phyloP scores from a whole-genome alignment of 1,140 invertebrate genomes.

The Zaprionus camerounensis region DNA sequence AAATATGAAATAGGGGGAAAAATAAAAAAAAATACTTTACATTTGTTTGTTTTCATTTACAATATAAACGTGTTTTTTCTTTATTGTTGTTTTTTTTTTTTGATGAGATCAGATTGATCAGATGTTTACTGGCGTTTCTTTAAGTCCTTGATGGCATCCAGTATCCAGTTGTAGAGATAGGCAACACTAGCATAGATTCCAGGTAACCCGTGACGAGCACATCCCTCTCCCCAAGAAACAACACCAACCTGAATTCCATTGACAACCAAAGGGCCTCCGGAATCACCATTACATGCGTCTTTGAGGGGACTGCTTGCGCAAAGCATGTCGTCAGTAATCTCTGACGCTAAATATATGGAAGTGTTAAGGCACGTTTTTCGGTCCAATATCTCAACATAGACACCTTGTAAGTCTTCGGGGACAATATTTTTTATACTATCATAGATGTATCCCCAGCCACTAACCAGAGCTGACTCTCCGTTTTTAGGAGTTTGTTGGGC shows the following conservation, averaged over 20 bases:
- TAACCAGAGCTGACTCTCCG: background rate
- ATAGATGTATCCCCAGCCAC: background rate
- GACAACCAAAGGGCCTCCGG: background rate
- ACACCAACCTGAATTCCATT: background rate
- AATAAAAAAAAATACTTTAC: no score
- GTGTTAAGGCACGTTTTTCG: background rate
- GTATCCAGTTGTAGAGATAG: no score
- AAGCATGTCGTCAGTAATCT: no score
- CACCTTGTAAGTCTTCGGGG: background rate
- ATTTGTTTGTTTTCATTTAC: no score
- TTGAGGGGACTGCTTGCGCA: background rate
- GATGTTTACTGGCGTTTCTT: background rate
- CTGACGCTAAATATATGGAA: no score
- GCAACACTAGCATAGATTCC: background rate
- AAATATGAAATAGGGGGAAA: no score
- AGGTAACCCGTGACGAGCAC: background rate
- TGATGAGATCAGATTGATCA: background rate
- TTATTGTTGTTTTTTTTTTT: no score
- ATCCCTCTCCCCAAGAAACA: background rate
- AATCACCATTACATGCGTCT: background rate
- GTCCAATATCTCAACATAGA: background rate
- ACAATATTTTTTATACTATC: no score
- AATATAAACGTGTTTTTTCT: no score
- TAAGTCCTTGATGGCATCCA: background rate
- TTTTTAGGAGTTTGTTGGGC: background rate